Percentiles rank a stretch among this genome's conserved stretches.
These are phyloP conservation scores for Podotricha telesiphe DNA, from an alignment of 2,888 invertebrate genomes.

Conservation along the genomic window DNA sequence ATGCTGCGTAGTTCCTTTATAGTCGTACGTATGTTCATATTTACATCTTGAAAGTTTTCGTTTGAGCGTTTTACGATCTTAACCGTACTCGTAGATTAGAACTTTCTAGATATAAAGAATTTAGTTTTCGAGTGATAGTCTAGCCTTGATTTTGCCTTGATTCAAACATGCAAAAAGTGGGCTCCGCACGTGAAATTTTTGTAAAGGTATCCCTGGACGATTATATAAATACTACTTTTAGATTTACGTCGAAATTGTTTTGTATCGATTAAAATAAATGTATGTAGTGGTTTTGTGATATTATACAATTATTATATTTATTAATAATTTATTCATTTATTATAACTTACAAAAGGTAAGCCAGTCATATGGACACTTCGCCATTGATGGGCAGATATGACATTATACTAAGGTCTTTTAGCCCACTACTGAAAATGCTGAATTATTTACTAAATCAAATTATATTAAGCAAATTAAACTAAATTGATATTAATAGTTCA, in stretches of 20 bases:
- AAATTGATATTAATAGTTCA: too few species aligned
- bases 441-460: background rate
- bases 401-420: background rate
- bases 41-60: conserved; percentile 9
- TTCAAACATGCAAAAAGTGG: background rate
- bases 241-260: too few species aligned
- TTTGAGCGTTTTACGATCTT: conserved; percentile 2
- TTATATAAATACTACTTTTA: too few species aligned
- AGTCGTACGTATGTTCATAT: background rate
- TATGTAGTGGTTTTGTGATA: too few species aligned
- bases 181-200: too few species aligned
- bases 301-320: too few species aligned
- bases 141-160: background rate
- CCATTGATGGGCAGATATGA: background rate
- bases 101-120: conserved; percentile 24
- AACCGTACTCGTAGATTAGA: conserved; percentile 11
- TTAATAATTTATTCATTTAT: too few species aligned
- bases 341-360: too few species aligned
- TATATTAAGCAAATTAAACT: too few species aligned
- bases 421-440: background rate
- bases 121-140: background rate
- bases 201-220: too few species aligned
- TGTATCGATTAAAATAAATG: too few species aligned
- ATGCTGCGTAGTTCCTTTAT: conserved; percentile 12
- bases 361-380: too few species aligned